These are phyloP conservation scores for Oncopodura yosiiana DNA, from an alignment of 1,140 invertebrate species.

Conservation along the genomic window DNA sequence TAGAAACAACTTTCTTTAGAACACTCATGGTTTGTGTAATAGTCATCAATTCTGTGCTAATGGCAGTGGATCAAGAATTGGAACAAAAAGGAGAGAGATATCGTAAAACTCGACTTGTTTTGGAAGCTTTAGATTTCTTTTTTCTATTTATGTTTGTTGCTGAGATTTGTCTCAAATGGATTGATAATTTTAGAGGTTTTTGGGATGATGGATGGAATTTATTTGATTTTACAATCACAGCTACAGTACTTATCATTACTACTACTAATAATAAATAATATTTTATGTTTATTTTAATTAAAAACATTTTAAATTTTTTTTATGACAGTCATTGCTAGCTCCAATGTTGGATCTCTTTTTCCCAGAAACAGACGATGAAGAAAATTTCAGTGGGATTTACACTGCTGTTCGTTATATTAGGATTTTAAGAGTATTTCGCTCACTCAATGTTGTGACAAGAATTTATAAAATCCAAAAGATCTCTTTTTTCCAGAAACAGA, in stretches of 20 bases:
- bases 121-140: constrained; percentile 35
- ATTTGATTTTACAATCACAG: constrained; percentile 35
- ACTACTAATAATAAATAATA: not conserved
- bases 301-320: not conserved
- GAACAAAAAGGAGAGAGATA: not conserved
- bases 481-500: too few species aligned
- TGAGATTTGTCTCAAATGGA: constrained; percentile 37
- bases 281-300: not conserved
- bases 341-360: constrained; percentile 23
- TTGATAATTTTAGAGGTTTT: constrained; percentile 35
- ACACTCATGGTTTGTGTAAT: constrained; percentile 26
- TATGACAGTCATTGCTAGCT: constrained; percentile 24
- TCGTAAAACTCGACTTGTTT: not conserved
- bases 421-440: constrained; percentile 35
- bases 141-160: constrained; percentile 35
- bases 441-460: constrained; percentile 36
- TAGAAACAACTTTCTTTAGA: constrained; percentile 14
- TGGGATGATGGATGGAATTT: constrained; percentile 38
- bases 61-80: constrained; percentile 15
- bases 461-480: constrained; percentile 35
- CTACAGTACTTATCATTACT: not conserved
- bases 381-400: not conserved
- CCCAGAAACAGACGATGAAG: constrained; percentile 10
- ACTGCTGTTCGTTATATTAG: too few species aligned
- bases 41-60: constrained; percentile 20